Conservation (phyloP, 2,888 invertebrate genomes). For the Xanthorhoe designata region DNA sequence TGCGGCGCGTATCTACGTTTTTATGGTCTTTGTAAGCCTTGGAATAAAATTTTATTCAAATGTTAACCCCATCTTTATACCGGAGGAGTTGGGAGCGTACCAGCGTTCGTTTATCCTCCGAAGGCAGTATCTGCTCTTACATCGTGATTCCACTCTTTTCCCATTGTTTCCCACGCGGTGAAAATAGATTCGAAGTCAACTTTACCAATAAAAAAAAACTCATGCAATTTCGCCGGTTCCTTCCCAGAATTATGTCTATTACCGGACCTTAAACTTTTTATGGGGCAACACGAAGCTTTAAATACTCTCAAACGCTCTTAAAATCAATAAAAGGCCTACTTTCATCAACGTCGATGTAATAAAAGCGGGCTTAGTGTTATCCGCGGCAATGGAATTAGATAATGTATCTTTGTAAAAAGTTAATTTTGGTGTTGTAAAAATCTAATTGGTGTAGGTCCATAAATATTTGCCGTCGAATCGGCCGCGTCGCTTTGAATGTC, state of each 20-base stretch:
- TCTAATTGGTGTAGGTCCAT: constrained; percentile 75
- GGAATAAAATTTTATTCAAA: constrained; percentile 68
- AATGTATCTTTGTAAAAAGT: constrained; percentile 76
- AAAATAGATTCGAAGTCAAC: constrained; percentile 14
- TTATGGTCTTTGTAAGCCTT: constrained; percentile 65
- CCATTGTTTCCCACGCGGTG: constrained; percentile 15
- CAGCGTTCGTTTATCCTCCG: constrained; percentile 44
- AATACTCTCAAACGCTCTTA: constrained; percentile 79
- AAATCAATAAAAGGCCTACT: constrained; percentile 82
- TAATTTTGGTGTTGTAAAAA: constrained; percentile 73
- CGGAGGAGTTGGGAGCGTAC: constrained; percentile 48
- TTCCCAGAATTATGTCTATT: constrained; percentile 65
- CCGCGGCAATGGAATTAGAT: constrained; percentile 77
- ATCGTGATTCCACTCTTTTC: constrained; percentile 23
- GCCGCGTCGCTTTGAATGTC: constrained; percentile 67
- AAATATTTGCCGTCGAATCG: constrained; percentile 73
- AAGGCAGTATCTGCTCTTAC: constrained; percentile 28
- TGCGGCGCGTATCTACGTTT: constrained; percentile 68
- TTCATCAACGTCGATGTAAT: constrained; percentile 78
- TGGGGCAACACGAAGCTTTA: constrained; percentile 70
- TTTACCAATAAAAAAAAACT: constrained; percentile 25
- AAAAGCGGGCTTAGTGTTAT: constrained; percentile 80
- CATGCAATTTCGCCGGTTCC: constrained; percentile 49
- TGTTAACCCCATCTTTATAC: constrained; percentile 52
- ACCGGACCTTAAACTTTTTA: constrained; percentile 74